Evolutionary conservation across 2,888 invertebrate genomes (phyloP).

Genomic region (Sialis lutaria): DNA sequence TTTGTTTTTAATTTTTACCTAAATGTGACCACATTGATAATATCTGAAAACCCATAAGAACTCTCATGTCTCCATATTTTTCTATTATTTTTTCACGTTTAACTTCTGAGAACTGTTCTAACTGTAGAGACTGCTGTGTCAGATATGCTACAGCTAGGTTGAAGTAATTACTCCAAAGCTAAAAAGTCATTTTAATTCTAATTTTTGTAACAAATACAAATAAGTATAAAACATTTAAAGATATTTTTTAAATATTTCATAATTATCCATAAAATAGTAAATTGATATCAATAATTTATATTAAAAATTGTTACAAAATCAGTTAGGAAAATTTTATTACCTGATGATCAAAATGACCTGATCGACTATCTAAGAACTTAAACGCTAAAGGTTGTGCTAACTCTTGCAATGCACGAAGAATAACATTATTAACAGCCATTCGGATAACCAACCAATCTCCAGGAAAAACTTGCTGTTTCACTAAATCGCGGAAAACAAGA

Average conservation of each 20-base stretch:
- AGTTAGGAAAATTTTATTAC: slow-evolving; percentile 28
- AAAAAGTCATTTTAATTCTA: slow-evolving; percentile 7
- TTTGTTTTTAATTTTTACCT: slow-evolving; percentile 28
- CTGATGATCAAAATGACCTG: slow-evolving; percentile 59
- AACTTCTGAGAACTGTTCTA: slow-evolving; percentile 66
- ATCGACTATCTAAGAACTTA: slow-evolving; percentile 54
- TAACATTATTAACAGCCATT: slow-evolving; percentile 72
- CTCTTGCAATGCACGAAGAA: slow-evolving; percentile 71
- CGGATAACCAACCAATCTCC: slow-evolving; percentile 82
- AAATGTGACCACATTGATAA: slow-evolving; percentile 82
- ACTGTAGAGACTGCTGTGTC: slow-evolving; percentile 62
- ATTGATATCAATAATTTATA: too few species aligned
- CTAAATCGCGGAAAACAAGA: slow-evolving; percentile 60
- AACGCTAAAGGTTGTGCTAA: slow-evolving; percentile 75
- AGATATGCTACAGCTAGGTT: slow-evolving; percentile 64
- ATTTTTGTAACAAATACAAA: too few species aligned
- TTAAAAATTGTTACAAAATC: too few species aligned
- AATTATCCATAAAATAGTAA: too few species aligned
- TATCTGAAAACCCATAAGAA: slow-evolving; percentile 82
- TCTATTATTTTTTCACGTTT: slow-evolving; percentile 61
- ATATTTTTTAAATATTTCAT: too few species aligned
- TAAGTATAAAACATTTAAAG: too few species aligned
- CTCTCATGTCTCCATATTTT: slow-evolving; percentile 78
- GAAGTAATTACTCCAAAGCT: slow-evolving; percentile 56
- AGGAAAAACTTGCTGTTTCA: slow-evolving; percentile 67